Percentiles rank a stretch among this genome's conserved stretches.
Conservation (phyloP, 1,140 invertebrate genomes). For the Dufourea novaeangliae region DNA sequence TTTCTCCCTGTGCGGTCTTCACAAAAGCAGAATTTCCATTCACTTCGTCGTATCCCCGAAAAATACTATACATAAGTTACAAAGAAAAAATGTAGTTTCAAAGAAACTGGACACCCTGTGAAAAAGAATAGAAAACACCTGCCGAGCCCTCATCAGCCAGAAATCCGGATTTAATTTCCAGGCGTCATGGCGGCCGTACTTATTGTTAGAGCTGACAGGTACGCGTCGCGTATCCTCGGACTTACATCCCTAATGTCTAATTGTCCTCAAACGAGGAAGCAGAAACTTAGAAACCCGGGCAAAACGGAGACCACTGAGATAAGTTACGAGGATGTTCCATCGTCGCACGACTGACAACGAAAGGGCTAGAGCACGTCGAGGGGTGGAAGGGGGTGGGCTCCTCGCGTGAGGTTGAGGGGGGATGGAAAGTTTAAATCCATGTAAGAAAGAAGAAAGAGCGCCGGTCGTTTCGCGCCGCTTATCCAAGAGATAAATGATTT, state of each 20-base stretch:
- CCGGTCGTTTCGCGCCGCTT: constrained; percentile 74
- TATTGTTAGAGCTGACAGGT: not conserved
- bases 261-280: constrained; percentile 18
- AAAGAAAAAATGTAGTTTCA: too few species aligned
- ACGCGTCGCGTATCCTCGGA: not conserved
- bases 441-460: constrained; percentile 70
- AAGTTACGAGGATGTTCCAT: constrained; percentile 42
- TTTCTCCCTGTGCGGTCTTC: too few species aligned
- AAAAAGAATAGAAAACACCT: too few species aligned
- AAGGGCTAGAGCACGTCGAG: constrained; percentile 34
- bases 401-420: not conserved
- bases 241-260: constrained; percentile 25
- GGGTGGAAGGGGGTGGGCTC: not conserved
- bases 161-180: constrained; percentile 37
- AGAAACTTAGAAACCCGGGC: constrained; percentile 12
- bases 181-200: constrained; percentile 1
- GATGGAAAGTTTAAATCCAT: constrained; percentile 72
- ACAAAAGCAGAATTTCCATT: too few species aligned
- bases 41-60: too few species aligned
- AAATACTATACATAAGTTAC: too few species aligned
- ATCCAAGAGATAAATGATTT: constrained; percentile 81
- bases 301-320: constrained; percentile 35
- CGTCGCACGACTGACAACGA: constrained; percentile 38
- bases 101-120: too few species aligned
- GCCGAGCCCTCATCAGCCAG: constrained; percentile 23